Evolutionary conservation across 2,888 invertebrate genomes (phyloP).

Genomic region (Elegia similella): DNA sequence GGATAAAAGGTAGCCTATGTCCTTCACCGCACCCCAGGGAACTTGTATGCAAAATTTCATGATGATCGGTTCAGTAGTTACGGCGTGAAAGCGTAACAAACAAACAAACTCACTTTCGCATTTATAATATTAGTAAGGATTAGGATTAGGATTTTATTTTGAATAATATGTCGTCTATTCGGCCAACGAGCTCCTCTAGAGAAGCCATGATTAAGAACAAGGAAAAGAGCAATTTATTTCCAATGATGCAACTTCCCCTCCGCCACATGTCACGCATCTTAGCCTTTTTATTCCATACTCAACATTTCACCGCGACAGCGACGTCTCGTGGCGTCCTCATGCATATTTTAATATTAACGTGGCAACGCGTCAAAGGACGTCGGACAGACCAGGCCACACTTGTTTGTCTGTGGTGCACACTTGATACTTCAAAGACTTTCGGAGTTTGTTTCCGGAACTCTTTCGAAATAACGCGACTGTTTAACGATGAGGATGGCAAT

Average conservation of each 20-base stretch:
- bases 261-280: background rate
- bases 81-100: no score
- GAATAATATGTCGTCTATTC: no score
- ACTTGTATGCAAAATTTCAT: no score
- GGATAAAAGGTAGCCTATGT: no score
- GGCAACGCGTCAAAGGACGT: constrained; percentile 39
- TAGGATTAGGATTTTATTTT: no score
- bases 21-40: no score
- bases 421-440: constrained; percentile 32
- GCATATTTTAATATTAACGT: constrained; percentile 57
- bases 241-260: background rate
- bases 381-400: constrained; percentile 19
- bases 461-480: background rate
- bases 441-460: background rate
- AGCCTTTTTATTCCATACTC: constrained; percentile 9
- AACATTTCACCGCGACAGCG: constrained; percentile 15
- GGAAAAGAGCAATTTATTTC: background rate
- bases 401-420: constrained; percentile 28
- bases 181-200: no score
- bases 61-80: no score
- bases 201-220: background rate
- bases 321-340: constrained; percentile 37
- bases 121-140: no score
- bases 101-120: no score
- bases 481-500: no score